These are phyloP conservation scores for Bovichtus variegatus DNA, from an alignment of 2,797 vertebrate species.

Conservation along the genomic window DNA sequence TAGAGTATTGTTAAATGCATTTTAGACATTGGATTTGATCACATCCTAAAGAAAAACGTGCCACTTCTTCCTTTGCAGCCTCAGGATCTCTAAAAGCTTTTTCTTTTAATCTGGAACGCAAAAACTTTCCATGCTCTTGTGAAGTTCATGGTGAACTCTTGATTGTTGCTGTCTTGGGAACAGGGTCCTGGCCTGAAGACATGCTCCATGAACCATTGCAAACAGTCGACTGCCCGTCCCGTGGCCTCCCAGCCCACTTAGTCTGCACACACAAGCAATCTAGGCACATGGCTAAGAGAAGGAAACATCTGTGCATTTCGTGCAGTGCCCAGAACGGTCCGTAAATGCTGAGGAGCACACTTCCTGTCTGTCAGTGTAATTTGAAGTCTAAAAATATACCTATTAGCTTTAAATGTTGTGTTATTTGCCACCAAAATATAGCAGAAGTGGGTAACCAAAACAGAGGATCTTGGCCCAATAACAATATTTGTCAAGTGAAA, in stretches of 20 bases:
- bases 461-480: not conserved
- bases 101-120: slow-evolving; percentile 18
- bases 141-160: slow-evolving; percentile 45
- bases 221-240: slow-evolving; percentile 45
- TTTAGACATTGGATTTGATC: not conserved
- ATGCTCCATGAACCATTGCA: slow-evolving; percentile 51
- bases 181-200: slow-evolving; percentile 48
- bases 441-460: not conserved
- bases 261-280: slow-evolving; percentile 25
- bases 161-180: slow-evolving; percentile 47
- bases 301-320: slow-evolving; percentile 32
- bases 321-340: slow-evolving; percentile 11
- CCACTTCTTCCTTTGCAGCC: not conserved
- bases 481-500: too few relatives aligned
- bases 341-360: not conserved
- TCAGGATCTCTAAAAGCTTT: not conserved
- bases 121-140: slow-evolving; percentile 20
- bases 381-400: not conserved
- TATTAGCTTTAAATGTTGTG: not conserved
- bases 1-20: not conserved
- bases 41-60: not conserved
- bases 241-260: slow-evolving; percentile 41
- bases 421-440: not conserved
- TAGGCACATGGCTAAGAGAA: slow-evolving; percentile 19
- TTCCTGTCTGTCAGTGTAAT: not conserved